Conservation (phyloP, 2,888 invertebrate genomes). For the Gerosis bhagava region DNA sequence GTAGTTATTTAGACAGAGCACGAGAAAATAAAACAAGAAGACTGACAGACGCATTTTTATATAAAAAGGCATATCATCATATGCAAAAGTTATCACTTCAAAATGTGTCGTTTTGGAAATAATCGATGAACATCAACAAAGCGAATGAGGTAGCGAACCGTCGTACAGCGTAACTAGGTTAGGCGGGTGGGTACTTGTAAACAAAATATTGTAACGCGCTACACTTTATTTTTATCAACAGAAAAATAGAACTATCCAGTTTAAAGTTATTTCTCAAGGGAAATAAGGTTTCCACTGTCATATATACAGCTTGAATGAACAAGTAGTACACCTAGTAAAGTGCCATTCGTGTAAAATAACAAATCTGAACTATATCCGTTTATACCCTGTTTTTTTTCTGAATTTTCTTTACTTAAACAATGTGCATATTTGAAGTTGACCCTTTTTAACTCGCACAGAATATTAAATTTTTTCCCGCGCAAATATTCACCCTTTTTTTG, state of each 20-base stretch:
- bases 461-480: constrained; percentile 48
- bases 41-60: too few species aligned
- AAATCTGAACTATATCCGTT: constrained; percentile 6
- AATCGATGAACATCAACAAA: too few species aligned
- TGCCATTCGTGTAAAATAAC: constrained; percentile 8
- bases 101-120: too few species aligned
- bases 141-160: too few species aligned
- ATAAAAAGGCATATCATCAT: too few species aligned
- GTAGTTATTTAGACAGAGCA: too few species aligned
- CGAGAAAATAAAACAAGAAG: too few species aligned
- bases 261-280: constrained; percentile 3
- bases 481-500: constrained; percentile 27
- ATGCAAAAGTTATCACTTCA: too few species aligned
- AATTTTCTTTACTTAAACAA: constrained; percentile 42
- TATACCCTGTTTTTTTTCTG: constrained; percentile 9
- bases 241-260: not conserved
- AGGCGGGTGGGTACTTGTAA: too few species aligned
- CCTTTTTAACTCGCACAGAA: constrained; percentile 50
- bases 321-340: constrained; percentile 4
- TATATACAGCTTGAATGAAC: not conserved
- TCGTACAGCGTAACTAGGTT: too few species aligned
- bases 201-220: too few species aligned
- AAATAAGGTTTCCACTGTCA: not conserved
- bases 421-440: constrained; percentile 55
- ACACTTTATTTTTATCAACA: too few species aligned